Conservation (phyloP, 2,797 vertebrate species). For the Bucorvus abyssinicus region DNA sequence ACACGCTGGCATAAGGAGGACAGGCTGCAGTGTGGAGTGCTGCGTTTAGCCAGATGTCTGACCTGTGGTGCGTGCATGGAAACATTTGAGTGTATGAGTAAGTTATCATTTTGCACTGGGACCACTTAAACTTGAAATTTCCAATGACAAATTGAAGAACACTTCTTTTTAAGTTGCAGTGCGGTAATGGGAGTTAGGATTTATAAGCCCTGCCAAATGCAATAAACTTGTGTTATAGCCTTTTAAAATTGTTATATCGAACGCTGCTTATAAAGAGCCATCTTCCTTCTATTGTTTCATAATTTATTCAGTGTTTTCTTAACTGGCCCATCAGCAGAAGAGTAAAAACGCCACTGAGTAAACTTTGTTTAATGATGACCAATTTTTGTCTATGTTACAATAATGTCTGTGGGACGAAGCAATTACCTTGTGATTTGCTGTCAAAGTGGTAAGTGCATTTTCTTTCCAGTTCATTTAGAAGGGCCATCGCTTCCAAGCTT, state of each 20-base stretch:
- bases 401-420: slow-evolving; percentile 60
- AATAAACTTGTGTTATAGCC: slow-evolving; percentile 60
- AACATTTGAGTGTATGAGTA: not conserved
- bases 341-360: slow-evolving; percentile 64
- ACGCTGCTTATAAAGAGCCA: slow-evolving; percentile 28
- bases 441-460: slow-evolving; percentile 6
- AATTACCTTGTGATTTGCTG: slow-evolving; percentile 57
- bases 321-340: slow-evolving; percentile 50
- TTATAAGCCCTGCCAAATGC: slow-evolving; percentile 62
- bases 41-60: not conserved
- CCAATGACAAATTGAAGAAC: slow-evolving; percentile 14
- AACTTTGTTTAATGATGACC: slow-evolving; percentile 65
- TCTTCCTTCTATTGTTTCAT: slow-evolving; percentile 53
- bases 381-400: slow-evolving; percentile 49
- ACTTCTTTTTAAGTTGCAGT: slow-evolving; percentile 6
- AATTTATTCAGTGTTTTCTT: slow-evolving; percentile 69
- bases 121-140: slow-evolving; percentile 33
- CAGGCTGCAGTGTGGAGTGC: not conserved
- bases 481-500: slow-evolving; percentile 18
- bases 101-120: slow-evolving; percentile 5
- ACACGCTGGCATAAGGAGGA: not conserved
- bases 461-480: slow-evolving; percentile 56
- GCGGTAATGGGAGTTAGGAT: slow-evolving; percentile 45
- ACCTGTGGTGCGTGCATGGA: not conserved
- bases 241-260: slow-evolving; percentile 66